These are phyloP conservation scores for Hemicrepidius hirtus DNA, from an alignment of 2,888 invertebrate genomes.

Conservation along the genomic window DNA sequence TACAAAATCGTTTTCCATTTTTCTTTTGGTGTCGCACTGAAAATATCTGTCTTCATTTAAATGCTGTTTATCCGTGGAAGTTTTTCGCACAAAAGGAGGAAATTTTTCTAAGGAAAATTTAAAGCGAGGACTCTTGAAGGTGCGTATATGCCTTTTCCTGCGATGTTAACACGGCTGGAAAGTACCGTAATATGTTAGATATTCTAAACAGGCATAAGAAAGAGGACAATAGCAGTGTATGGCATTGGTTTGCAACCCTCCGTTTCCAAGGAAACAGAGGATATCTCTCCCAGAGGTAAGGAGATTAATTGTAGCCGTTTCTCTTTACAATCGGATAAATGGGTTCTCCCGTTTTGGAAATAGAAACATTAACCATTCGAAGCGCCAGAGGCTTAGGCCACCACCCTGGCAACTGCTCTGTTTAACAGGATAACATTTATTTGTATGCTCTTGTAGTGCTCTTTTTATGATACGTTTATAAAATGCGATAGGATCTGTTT, in stretches of 20 bases:
- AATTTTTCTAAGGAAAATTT: slow-evolving; percentile 11
- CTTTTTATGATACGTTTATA: slow-evolving; percentile 48
- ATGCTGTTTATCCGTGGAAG: background rate
- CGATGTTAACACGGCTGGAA: slow-evolving; percentile 32
- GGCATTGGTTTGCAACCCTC: slow-evolving; percentile 62
- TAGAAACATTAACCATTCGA: slow-evolving; percentile 72
- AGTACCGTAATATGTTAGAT: slow-evolving; percentile 51
- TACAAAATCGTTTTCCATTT: background rate
- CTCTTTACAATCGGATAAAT: slow-evolving; percentile 72
- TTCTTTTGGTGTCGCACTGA: background rate
- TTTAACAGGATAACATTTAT: slow-evolving; percentile 51
- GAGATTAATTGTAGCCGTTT: slow-evolving; percentile 72
- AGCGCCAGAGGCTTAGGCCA: slow-evolving; percentile 56
- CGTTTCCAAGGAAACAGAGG: slow-evolving; percentile 66
- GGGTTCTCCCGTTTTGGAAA: slow-evolving; percentile 71
- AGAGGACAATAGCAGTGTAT: slow-evolving; percentile 61
- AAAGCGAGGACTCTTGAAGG: slow-evolving; percentile 8
- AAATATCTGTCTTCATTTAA: slow-evolving; percentile 2
- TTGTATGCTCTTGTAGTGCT: slow-evolving; percentile 47
- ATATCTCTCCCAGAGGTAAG: slow-evolving; percentile 72
- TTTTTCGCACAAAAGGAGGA: background rate
- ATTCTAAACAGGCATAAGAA: slow-evolving; percentile 61
- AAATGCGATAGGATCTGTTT: slow-evolving; percentile 41
- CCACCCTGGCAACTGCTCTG: slow-evolving; percentile 51
- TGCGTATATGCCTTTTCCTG: slow-evolving; percentile 27